Base-by-base conservation (phyloP, 2,113 vertebrate genomes). In the Stegostoma tigrinum region DNA sequence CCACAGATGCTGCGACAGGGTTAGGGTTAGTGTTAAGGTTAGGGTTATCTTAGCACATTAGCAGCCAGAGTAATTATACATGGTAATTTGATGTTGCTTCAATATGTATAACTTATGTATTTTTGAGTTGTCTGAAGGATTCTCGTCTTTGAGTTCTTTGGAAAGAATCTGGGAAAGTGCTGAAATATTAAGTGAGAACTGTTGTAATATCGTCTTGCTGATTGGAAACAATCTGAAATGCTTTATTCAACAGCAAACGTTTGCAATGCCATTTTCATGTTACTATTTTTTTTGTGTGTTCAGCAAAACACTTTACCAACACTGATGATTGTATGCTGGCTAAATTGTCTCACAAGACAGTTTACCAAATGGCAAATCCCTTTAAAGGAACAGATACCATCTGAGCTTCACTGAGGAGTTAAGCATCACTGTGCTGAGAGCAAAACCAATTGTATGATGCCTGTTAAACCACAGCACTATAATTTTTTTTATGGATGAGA, bases 401-500 rank as follows among this genome's bases (percentile, higher is more conserved):
- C 42, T 95, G n/a, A 7, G 12, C 24, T 72, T 95, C 52, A 75
- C 94, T 34, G 68, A 72, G 67, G 48, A 70, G 94, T 75, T 75
- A 66, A 93, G 38, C 5, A 93, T 93, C 27, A 75, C 30, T 52
- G 67, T 48, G 14, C 48, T 95, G 27, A 95, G 42, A 48, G 38
- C 38, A 45, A 95, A 72, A 72, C 17, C 68, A 52, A 95, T 52
- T 48, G 38, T 75, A 72, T 15, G 21, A 27, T 24, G 27, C 42
- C 42, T 95, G 42, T 75, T 72, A 95, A 95, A 72, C 94, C 68
- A 30, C 42, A 30, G 68, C 42, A 52, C 67, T 95, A 72, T 95
- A 95, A 48, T 95, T 72, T 95, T 48, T 72, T 95, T 93, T 93
- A 95, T 52, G 94, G 94, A 75, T 52, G 61, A 68, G 42, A 75